phyloP scores from a whole-genome alignment of 2,113 vertebrate species.

The Odontophorus gujanensis region DNA sequence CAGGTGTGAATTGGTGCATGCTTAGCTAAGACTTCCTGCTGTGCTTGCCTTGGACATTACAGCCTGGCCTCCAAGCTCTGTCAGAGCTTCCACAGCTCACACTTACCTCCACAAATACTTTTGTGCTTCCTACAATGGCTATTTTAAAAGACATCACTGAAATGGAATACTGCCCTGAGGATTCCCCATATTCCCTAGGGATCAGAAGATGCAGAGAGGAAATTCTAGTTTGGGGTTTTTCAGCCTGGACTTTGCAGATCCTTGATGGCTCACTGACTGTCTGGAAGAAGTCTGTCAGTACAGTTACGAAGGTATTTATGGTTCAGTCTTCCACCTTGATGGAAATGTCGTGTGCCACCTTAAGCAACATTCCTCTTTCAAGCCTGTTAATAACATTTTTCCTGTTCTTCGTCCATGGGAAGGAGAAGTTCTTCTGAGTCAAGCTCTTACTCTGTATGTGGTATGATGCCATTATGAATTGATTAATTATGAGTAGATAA shows the following conservation, averaged over 20 bases:
- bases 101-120: background rate
- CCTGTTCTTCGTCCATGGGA: rapidly evolving
- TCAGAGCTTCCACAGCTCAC: background rate
- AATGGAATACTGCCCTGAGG: background rate
- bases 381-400: background rate
- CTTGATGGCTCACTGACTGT: background rate
- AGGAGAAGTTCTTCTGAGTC: background rate
- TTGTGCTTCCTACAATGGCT: background rate
- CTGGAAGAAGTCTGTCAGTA: background rate
- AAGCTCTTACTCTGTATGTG: background rate
- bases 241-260: rapidly evolving
- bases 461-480: background rate
- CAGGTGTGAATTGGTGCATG: slow-evolving; percentile 51
- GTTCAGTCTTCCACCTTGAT: background rate
- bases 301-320: background rate
- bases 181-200: background rate
- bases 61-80: background rate
- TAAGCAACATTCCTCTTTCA: background rate
- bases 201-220: background rate
- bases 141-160: background rate
- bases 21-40: slow-evolving; percentile 38
- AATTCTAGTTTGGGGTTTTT: background rate
- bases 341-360: background rate
- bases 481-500: background rate
- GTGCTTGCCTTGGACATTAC: background rate